Evolutionary conservation across 1,140 invertebrate species (phyloP), one percentile per base, ranked within the genome.

Genomic region (silkworm (Bombyx mori)): DNA sequence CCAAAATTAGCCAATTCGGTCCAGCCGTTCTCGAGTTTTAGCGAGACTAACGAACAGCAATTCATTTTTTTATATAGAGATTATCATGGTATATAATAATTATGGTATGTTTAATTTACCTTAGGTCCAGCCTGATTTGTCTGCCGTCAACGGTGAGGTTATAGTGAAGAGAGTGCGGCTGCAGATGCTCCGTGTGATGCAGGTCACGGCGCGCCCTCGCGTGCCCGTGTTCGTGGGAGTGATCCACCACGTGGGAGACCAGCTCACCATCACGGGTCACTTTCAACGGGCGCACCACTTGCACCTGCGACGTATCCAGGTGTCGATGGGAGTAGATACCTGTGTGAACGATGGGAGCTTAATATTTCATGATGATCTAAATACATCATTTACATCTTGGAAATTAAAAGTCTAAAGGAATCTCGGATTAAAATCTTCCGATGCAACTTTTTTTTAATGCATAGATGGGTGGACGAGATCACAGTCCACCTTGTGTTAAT

Each of bases 291-390:
- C 68, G 72, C 47, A 72, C 65, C n/a, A 87, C 78, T 64, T 87
- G 74, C 61, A 78, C 75, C 58, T 75, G 72, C 10, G 75, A 71
- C 3, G 79, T 51, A 59, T 87, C 82, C 73, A 87, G 69, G 69
- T 85, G 77, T 60, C 56, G 65, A 59, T 87, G 80, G 35, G 84
- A 87, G 66, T 87, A 87, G 67, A 87, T 76, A 77, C 84, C 84
- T 87, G 77, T 7, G 63, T 53, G 53, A 66, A 68, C 10, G 7
- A 3, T 10, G 45, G 45, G 2, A 7, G 26, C 26, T 35, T 35
- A 5, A 35, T 35, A 35, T 35, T 35, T 35, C 26, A 35, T 35
- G 26, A 35, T 35, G 26, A 35, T 35, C 4, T 35, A 26, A 54
- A 54, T 26, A 18, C 44, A 54, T 26, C 4, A 35, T 3, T 5